Base-by-base conservation (phyloP, 2,888 invertebrate species). In the Drosophila atroscutellata region DNA sequence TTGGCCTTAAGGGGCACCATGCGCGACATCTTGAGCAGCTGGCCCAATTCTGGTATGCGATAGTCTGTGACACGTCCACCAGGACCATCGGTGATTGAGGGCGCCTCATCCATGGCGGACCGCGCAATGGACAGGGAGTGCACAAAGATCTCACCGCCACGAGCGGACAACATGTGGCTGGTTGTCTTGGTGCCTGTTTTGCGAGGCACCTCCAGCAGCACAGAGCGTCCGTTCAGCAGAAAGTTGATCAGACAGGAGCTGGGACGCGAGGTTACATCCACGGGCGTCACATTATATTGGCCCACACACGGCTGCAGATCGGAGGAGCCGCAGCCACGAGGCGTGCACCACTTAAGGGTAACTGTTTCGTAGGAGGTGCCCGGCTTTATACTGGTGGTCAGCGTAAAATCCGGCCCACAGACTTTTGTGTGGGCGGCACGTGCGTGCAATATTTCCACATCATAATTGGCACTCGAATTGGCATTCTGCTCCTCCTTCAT, bases 401-500 rank as follows among this genome's bases (percentile, higher is more conserved):
- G 69, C 2, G 91, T 86, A 3, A 95, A 94, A 20, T 95, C 95
- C 1, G 95, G 94, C 39, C 97, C 97, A 42, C 97, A 94, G 49
- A 98, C 95, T 0, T 97, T 96, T 0, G 96, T 95, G 90, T 99
- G 99, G 0, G 98, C 98, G 20, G 96, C 95, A 11, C 95, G 95
- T 0, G 97, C 95, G 92, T 99, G 99, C 81, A 99, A 96, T 72
- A 99, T 96, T 93, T 99, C 99, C 0, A 99, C 99, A 92, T 99
- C 99, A 91, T 99, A 99, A 93, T 99, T 99, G 0, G 99, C 98
- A 65, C 99, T 99, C 0, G 98, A 98, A 92, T 98, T 98, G 1
- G 99, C 98, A 92, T 99, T 99, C 94, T 99, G 99, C 92, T 99
- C 99, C 93, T 99, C 99, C 94, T 99, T 99, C 99, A 99, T 99